Conservation (phyloP, 1,140 invertebrate genomes). For the Holcopasites calliopsidis region DNA sequence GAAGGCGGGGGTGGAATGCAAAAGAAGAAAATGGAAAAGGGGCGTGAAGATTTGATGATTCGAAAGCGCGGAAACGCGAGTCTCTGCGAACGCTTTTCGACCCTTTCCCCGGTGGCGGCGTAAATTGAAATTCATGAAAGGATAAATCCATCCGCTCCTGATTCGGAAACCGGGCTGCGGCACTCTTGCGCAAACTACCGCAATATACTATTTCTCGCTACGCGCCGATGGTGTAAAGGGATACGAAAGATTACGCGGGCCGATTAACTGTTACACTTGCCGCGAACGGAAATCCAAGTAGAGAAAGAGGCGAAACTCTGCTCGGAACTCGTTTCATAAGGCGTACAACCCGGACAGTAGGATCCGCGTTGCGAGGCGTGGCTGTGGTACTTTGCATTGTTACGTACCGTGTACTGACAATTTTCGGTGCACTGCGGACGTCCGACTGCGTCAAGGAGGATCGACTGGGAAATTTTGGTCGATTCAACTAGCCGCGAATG, state of each 20-base stretch:
- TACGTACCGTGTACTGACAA: neutral
- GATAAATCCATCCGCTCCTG: too few relatives aligned
- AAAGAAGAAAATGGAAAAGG: neutral
- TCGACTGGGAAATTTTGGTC: too few relatives aligned
- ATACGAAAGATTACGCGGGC: neutral
- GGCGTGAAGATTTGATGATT: neutral
- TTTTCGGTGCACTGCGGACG: neutral
- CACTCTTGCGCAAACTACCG: neutral
- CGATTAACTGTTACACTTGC: slow-evolving; percentile 19
- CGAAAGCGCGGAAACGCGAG: neutral
- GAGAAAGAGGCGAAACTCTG: neutral
- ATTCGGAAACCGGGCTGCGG: neutral
- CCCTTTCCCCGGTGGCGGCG: neutral
- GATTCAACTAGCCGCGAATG: too few relatives aligned
- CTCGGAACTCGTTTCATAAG: neutral
- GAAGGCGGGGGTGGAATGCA: too few relatives aligned
- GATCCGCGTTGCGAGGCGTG: neutral
- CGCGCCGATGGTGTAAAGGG: neutral
- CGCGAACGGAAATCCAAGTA: neutral
- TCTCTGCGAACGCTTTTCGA: too few relatives aligned
- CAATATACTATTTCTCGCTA: neutral
- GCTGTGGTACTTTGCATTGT: neutral
- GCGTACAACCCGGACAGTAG: neutral
- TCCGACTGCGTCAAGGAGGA: neutral
- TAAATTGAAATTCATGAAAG: neutral